Percentiles rank a stretch among this genome's conserved stretches.
Evolutionary conservation across 2,113 vertebrate species (phyloP).

Genomic region (Fukomys damarensis): DNA sequence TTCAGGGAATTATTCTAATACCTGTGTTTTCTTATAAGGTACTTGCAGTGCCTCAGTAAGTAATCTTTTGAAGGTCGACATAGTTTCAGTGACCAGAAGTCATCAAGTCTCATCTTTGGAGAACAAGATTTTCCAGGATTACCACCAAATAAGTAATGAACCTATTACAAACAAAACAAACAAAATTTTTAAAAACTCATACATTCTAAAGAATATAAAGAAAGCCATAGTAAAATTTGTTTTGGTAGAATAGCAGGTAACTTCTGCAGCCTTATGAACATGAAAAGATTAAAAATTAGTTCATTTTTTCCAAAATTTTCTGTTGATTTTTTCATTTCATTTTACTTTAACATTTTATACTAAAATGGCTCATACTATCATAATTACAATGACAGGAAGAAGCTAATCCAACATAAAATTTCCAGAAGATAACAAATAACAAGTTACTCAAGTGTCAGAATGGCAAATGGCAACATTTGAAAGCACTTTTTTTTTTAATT

Average conservation of each 20-base stretch:
- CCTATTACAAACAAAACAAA: constrained; percentile 86
- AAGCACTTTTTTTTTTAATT: too few species aligned
- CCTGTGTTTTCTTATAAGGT: constrained; percentile 99
- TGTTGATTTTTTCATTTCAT: not conserved
- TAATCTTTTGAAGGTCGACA: constrained; percentile 99
- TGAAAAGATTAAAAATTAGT: constrained; percentile 21
- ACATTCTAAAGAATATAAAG: not conserved
- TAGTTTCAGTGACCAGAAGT: constrained; percentile 99
- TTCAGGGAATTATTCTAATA: constrained; percentile 72
- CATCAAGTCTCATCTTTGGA: constrained; percentile 98
- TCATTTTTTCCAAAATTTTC: constrained; percentile 36
- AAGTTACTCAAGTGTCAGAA: not conserved
- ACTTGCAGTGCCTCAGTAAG: constrained; percentile 97
- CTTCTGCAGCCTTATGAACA: not conserved
- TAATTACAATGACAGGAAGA: not conserved
- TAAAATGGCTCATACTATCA: not conserved
- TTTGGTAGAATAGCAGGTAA: not conserved
- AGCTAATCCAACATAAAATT: not conserved
- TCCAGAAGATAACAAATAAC: not conserved
- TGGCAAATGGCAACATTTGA: not conserved
- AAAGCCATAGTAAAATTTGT: constrained; percentile 17
- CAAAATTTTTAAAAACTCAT: constrained; percentile 53
- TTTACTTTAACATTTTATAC: constrained; percentile 32
- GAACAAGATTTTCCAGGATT: constrained; percentile 99
- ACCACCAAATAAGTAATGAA: constrained; percentile 99